Conservation (phyloP, 2,113 vertebrate species). For the Ammodramus savannarum region DNA sequence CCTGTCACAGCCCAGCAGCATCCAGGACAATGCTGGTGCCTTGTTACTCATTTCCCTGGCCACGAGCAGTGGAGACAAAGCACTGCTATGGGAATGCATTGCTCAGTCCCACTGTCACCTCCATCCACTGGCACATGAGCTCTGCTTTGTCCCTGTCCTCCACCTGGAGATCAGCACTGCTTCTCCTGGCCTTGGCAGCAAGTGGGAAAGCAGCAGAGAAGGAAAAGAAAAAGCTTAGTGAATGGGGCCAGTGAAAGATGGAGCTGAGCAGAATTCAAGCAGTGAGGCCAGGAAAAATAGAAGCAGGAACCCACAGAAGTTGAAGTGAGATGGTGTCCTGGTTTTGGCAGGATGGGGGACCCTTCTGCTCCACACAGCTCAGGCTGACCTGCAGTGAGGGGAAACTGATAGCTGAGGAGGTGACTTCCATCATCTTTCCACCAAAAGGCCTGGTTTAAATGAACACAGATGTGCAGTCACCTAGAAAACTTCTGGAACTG, state of each 20-base stretch:
- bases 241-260: not conserved
- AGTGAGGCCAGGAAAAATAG: not conserved
- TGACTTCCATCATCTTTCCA: not conserved
- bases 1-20: not conserved
- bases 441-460: not conserved
- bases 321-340: not conserved
- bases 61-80: not conserved
- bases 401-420: not conserved
- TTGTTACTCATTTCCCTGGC: not conserved
- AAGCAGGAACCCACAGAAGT: not conserved
- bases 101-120: not conserved
- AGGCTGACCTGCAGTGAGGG: not conserved
- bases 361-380: not conserved
- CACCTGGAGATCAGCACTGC: rapidly evolving
- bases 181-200: not conserved
- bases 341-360: not conserved
- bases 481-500: not conserved
- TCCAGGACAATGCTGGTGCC: not conserved
- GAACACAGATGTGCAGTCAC: not conserved
- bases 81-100: not conserved
- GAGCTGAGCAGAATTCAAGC: not conserved
- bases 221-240: not conserved
- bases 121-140: not conserved
- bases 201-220: not conserved
- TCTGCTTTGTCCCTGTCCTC: rapidly evolving